Evolutionary conservation across 1,140 invertebrate genomes (phyloP).

Genomic region (Eumaeus atala): DNA sequence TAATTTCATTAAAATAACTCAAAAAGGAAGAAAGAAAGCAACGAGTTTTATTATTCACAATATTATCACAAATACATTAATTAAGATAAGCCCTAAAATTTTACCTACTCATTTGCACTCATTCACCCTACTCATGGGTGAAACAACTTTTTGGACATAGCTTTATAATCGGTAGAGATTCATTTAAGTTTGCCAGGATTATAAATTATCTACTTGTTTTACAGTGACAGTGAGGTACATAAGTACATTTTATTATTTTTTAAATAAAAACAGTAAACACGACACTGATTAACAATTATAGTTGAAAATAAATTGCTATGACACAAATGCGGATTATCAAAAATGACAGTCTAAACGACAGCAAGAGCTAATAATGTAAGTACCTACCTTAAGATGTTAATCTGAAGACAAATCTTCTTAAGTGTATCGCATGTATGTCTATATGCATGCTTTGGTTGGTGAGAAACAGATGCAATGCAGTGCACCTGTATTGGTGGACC

Average conservation of each 20-base stretch:
- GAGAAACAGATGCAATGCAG: slow-evolving; percentile 42
- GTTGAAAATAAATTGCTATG: slow-evolving; percentile 9
- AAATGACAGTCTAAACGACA: slow-evolving; percentile 25
- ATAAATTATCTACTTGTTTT: too few relatives aligned
- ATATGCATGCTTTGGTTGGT: slow-evolving; percentile 29
- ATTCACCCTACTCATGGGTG: too few relatives aligned
- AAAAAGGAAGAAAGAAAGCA: too few relatives aligned
- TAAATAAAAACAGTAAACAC: neutral
- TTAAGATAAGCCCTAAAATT: too few relatives aligned
- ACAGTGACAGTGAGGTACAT: too few relatives aligned
- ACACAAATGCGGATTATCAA: slow-evolving; percentile 24
- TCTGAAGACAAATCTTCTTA: slow-evolving; percentile 54
- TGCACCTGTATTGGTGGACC: slow-evolving; percentile 56
- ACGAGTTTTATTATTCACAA: too few relatives aligned
- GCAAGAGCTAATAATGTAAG: slow-evolving; percentile 30
- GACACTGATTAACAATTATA: neutral
- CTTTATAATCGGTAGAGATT: too few relatives aligned
- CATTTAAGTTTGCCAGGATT: too few relatives aligned
- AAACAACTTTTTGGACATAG: too few relatives aligned
- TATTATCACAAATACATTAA: too few relatives aligned
- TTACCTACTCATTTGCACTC: too few relatives aligned
- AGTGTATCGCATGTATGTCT: slow-evolving; percentile 34
- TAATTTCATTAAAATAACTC: too few relatives aligned
- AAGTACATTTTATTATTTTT: neutral
- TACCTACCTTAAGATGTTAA: slow-evolving; percentile 49